Evolutionary conservation across 2,113 vertebrate genomes (phyloP).

Genomic region (Spea bombifrons): DNA sequence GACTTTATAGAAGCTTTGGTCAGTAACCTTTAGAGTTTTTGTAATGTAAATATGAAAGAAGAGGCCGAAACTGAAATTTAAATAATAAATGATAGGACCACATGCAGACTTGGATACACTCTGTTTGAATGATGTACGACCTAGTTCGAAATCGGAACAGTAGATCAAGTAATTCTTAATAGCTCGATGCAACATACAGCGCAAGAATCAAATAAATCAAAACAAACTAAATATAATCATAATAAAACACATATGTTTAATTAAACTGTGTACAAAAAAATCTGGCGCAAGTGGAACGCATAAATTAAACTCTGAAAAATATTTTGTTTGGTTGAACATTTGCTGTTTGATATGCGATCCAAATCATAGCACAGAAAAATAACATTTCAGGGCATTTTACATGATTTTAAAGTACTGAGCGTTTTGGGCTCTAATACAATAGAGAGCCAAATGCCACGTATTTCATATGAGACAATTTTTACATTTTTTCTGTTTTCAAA

Average conservation of each 20-base stretch:
- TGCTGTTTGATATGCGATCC: not conserved
- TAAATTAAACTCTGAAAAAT: not conserved
- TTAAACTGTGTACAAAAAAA: not conserved
- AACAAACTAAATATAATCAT: slow-evolving; percentile 29
- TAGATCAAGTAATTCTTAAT: slow-evolving; percentile 5
- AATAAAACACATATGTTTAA: slow-evolving; percentile 14
- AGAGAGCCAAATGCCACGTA: too few relatives aligned
- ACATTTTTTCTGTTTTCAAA: too few relatives aligned
- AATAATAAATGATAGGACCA: slow-evolving; percentile 33
- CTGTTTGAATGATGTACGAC: not conserved
- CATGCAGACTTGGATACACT: slow-evolving; percentile 15
- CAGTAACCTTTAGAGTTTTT: too few relatives aligned
- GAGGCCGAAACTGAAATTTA: slow-evolving; percentile 6
- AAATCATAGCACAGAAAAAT: too few relatives aligned
- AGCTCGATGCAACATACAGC: not conserved
- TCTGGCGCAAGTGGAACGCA: not conserved
- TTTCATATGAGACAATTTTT: too few relatives aligned
- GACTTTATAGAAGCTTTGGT: too few relatives aligned
- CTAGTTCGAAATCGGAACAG: not conserved
- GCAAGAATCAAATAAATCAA: slow-evolving; percentile 9
- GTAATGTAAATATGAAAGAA: slow-evolving; percentile 24
- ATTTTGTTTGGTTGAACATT: not conserved
- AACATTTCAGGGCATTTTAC: too few relatives aligned
- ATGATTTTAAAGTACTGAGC: too few relatives aligned
- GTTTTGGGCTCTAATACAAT: too few relatives aligned